These are phyloP conservation scores for Hyles lineata DNA, from an alignment of 2,888 invertebrate genomes.

Conservation along the genomic window DNA sequence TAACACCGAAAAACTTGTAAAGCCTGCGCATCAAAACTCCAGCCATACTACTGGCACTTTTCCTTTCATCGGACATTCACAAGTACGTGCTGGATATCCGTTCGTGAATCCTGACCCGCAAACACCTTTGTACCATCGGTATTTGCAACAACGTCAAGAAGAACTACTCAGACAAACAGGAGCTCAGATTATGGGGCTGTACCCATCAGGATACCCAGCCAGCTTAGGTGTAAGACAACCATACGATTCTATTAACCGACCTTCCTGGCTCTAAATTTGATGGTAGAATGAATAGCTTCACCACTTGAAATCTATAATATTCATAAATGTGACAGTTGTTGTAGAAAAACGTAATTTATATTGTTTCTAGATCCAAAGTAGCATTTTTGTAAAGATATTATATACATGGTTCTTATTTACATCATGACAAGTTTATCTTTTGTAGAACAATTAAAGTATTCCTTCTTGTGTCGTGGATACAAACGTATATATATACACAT, in stretches of 20 bases:
- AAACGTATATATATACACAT: conserved; percentile 32
- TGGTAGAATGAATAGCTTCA: conserved; percentile 34
- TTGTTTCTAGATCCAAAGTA: conserved; percentile 69
- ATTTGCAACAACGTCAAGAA: conserved; percentile 87
- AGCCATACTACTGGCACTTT: conserved; percentile 75
- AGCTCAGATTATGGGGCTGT: conserved; percentile 86
- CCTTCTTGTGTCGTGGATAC: conserved; percentile 33
- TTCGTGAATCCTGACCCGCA: conserved; percentile 87
- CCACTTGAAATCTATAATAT: conserved; percentile 45
- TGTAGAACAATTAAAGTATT: conserved; percentile 35
- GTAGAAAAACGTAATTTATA: conserved; percentile 72
- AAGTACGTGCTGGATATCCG: conserved; percentile 85
- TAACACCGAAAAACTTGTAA: conserved; percentile 72
- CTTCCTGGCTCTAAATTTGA: conserved; percentile 87
- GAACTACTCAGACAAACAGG: conserved; percentile 85
- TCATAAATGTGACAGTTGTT: conserved; percentile 69
- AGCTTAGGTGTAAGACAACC: conserved; percentile 88
- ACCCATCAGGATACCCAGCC: conserved; percentile 87
- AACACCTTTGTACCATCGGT: conserved; percentile 90
- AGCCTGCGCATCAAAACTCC: conserved; percentile 79
- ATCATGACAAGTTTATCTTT: conserved; percentile 61
- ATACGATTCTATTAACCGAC: conserved; percentile 88
- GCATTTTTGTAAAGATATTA: conserved; percentile 63
- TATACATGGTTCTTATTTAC: conserved; percentile 56
- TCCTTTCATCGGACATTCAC: conserved; percentile 86